Percentiles rank a stretch among this genome's conserved stretches.
Conservation (phyloP, 2,113 vertebrate species). For the Poeciliopsis prolifica region DNA sequence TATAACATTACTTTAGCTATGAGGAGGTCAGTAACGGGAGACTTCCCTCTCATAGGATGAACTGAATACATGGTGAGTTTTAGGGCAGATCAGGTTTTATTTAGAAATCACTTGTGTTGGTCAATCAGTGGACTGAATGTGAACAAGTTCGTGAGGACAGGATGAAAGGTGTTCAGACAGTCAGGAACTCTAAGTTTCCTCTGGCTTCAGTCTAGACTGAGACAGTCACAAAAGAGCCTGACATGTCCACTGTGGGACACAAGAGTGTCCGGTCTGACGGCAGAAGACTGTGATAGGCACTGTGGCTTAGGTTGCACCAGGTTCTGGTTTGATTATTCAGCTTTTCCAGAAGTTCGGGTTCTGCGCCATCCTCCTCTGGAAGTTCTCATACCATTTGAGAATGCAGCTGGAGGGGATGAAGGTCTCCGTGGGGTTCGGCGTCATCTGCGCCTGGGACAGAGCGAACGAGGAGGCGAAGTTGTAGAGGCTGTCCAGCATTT, state of each 20-base stretch:
- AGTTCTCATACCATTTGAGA: constrained; percentile 96
- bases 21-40: no score
- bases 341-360: constrained; percentile 97
- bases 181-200: neutral
- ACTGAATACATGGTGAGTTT: neutral
- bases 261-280: neutral
- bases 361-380: constrained; percentile 92
- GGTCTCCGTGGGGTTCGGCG: constrained; percentile 89
- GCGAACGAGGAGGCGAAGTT: constrained; percentile 95
- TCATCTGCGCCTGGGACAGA: constrained; percentile 93
- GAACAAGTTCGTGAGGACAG: neutral
- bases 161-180: neutral
- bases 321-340: constrained; percentile 30
- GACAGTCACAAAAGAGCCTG: no score
- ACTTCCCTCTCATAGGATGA: no score
- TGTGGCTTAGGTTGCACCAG: neutral
- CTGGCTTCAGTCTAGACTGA: neutral
- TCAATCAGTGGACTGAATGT: neutral
- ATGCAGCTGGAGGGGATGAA: constrained; percentile 93
- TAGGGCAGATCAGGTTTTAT: neutral
- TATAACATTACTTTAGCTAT: no score
- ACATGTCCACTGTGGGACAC: neutral
- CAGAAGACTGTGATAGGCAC: neutral
- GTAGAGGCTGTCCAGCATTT: constrained; percentile 96
- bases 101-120: neutral